These are phyloP conservation scores for Amphilophus citrinellus DNA, from an alignment of 2,113 vertebrate species.

Conservation along the genomic window DNA sequence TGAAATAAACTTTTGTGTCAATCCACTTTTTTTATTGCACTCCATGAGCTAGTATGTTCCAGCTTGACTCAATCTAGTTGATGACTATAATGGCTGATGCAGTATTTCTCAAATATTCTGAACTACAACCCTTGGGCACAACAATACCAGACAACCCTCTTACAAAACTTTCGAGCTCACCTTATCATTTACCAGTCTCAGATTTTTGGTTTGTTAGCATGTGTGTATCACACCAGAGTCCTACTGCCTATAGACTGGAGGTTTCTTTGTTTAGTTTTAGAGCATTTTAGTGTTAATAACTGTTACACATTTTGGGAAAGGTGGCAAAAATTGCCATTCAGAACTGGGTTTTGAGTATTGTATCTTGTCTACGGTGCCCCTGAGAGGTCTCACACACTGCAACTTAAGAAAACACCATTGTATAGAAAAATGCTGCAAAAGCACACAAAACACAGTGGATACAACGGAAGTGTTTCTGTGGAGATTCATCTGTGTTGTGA, in stretches of 20 bases:
- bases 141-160: not conserved
- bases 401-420: no score
- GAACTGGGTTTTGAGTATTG: not conserved
- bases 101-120: not conserved
- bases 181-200: not conserved
- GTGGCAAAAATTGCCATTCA: not conserved
- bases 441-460: no score
- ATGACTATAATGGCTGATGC: slow-evolving; percentile 14
- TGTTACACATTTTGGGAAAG: no score
- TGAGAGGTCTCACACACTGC: no score
- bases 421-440: no score
- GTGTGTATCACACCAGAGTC: not conserved
- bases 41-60: not conserved
- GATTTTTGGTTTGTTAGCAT: not conserved
- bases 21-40: not conserved
- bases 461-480: no score
- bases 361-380: no score
- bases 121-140: not conserved
- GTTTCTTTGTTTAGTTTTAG: not conserved
- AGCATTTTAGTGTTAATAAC: not conserved
- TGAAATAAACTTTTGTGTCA: not conserved
- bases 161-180: not conserved
- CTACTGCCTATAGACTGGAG: not conserved
- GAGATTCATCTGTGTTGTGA: no score
- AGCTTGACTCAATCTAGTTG: slow-evolving; percentile 8